phyloP scores from a whole-genome alignment of 2,113 vertebrate species.

The Emydocephalus ijimae region DNA sequence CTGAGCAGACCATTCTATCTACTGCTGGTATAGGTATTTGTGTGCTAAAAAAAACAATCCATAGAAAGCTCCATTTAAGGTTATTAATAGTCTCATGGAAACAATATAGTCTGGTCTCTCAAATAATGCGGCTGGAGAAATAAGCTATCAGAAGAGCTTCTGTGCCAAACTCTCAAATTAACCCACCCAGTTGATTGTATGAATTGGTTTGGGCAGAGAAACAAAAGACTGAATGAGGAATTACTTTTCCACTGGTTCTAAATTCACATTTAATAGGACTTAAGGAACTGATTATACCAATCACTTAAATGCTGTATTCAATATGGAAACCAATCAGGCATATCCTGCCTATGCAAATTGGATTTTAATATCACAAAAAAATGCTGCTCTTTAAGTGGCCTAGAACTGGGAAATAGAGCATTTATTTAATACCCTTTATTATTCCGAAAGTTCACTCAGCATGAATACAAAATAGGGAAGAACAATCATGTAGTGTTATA shows the following conservation, averaged over 20 bases:
- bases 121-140: background rate
- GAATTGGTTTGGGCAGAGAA: background rate
- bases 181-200: background rate
- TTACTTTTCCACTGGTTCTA: background rate
- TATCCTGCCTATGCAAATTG: constrained; percentile 3
- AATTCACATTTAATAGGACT: constrained; percentile 2
- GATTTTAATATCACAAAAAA: background rate
- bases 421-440: background rate
- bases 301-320: background rate
- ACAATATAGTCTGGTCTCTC: background rate
- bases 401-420: background rate
- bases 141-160: background rate
- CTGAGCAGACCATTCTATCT: background rate
- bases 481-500: background rate
- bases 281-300: background rate
- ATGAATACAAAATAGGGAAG: background rate
- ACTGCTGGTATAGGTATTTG: background rate
- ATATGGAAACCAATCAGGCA: constrained; percentile 2
- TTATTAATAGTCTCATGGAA: background rate
- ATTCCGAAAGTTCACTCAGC: background rate
- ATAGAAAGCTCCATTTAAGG: background rate
- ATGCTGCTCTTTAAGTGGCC: background rate
- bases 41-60: background rate
- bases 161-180: background rate
- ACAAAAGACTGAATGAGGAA: background rate